These are phyloP conservation scores for Phortica variegata DNA, from an alignment of 1,140 invertebrate species.

Conservation along the genomic window DNA sequence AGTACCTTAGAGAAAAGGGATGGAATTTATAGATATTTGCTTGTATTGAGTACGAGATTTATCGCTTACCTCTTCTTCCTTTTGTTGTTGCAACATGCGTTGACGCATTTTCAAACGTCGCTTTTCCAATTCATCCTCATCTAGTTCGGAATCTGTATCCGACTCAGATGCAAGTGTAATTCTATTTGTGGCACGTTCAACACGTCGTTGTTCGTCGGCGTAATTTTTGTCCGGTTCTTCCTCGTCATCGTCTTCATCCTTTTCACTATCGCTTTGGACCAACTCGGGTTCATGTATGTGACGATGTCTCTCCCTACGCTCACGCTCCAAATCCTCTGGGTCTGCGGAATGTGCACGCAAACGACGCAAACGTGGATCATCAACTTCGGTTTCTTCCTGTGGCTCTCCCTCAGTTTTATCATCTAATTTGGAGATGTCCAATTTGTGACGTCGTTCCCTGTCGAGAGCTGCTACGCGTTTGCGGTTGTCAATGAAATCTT, in stretches of 20 bases:
- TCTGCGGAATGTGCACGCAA: slow-evolving; percentile 58
- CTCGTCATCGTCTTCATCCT: slow-evolving; percentile 51
- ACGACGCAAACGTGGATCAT: slow-evolving; percentile 76
- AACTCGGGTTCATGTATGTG: slow-evolving; percentile 73
- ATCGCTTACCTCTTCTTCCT: slow-evolving; percentile 60
- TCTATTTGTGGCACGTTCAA: slow-evolving; percentile 50
- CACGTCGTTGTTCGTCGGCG: slow-evolving; percentile 43
- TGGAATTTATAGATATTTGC: neutral
- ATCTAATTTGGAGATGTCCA: slow-evolving; percentile 14
- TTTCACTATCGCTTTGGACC: slow-evolving; percentile 69
- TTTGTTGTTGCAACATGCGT: slow-evolving; percentile 69
- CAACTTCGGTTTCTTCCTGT: slow-evolving; percentile 62
- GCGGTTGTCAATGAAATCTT: slow-evolving; percentile 74
- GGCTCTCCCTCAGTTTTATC: slow-evolving; percentile 22
- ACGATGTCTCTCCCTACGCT: slow-evolving; percentile 58
- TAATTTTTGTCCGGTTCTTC: slow-evolving; percentile 36
- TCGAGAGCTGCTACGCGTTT: slow-evolving; percentile 39
- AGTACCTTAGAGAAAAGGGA: slow-evolving; percentile 49
- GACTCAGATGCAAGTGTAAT: slow-evolving; percentile 67
- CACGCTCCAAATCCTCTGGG: slow-evolving; percentile 63
- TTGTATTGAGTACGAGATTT: neutral
- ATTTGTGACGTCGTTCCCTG: slow-evolving; percentile 35
- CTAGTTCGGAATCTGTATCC: slow-evolving; percentile 68
- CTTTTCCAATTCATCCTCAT: slow-evolving; percentile 81
- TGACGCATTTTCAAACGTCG: slow-evolving; percentile 71